Percentiles rank a stretch among this genome's conserved stretches.
Evolutionary conservation across 2,113 vertebrate species (phyloP).

Genomic region (Peromyscus maniculatus): DNA sequence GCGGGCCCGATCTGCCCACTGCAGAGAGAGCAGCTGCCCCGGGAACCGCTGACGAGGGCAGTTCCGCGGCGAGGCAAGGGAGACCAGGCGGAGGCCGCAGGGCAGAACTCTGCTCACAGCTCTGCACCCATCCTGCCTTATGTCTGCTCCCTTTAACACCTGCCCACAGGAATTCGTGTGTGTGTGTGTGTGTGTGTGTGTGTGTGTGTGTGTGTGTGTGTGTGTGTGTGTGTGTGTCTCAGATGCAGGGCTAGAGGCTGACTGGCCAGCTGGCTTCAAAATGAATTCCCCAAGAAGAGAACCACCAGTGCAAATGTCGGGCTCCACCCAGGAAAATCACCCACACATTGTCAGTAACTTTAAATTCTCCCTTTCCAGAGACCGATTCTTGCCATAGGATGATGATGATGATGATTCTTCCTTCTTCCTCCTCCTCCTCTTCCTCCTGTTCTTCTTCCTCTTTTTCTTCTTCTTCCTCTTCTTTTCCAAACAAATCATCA

Average conservation of each 20-base stretch:
- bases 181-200: not conserved
- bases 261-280: not conserved
- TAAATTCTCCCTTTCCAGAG: not conserved
- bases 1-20: accelerated
- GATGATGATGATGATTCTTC: no score
- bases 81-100: not conserved
- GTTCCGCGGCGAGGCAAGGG: no score
- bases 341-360: not conserved
- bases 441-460: not conserved
- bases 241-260: not conserved
- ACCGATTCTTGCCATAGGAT: not conserved
- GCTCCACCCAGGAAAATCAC: not conserved
- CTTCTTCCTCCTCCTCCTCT: no score
- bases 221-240: no score
- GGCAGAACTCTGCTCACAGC: not conserved
- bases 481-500: conserved; percentile 29
- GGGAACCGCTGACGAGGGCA: not conserved
- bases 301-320: not conserved
- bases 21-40: accelerated
- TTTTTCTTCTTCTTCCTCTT: not conserved
- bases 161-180: not conserved
- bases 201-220: no score
- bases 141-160: not conserved
- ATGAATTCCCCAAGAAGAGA: not conserved
- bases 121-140: accelerated